Conservation (phyloP, 2,888 invertebrate genomes). For the Rhimphoctona megacephalus region DNA sequence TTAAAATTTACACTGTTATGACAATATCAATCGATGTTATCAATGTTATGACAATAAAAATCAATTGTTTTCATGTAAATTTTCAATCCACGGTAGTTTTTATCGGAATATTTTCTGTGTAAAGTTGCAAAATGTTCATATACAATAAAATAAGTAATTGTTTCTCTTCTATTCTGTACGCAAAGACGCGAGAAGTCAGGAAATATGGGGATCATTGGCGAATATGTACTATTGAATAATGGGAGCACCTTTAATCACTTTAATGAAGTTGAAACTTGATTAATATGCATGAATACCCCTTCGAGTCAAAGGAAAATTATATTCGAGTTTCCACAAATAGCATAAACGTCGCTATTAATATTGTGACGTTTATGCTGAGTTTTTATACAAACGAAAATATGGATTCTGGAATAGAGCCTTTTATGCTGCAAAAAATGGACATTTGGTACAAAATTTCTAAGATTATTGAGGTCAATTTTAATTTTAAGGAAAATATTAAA, state of each 20-base stretch:
- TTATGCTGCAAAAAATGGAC: not conserved
- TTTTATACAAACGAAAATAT: not conserved
- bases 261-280: not conserved
- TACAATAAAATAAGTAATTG: not conserved
- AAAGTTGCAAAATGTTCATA: not conserved
- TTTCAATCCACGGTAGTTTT: not conserved
- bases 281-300: not conserved
- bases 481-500: not conserved
- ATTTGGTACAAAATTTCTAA: not conserved
- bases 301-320: not conserved
- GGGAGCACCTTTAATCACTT: not conserved
- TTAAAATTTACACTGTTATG: not conserved
- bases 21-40: not conserved
- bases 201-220: not conserved
- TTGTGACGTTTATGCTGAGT: not conserved
- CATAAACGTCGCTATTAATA: not conserved
- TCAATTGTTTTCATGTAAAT: not conserved
- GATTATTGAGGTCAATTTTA: not conserved
- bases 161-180: not conserved
- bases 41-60: not conserved
- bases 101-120: not conserved
- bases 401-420: too few species aligned
- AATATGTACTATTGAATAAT: not conserved
- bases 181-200: not conserved
- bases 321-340: not conserved